phyloP scores from a whole-genome alignment of 2,888 invertebrate species.

The Polydrusus tereticollis region DNA sequence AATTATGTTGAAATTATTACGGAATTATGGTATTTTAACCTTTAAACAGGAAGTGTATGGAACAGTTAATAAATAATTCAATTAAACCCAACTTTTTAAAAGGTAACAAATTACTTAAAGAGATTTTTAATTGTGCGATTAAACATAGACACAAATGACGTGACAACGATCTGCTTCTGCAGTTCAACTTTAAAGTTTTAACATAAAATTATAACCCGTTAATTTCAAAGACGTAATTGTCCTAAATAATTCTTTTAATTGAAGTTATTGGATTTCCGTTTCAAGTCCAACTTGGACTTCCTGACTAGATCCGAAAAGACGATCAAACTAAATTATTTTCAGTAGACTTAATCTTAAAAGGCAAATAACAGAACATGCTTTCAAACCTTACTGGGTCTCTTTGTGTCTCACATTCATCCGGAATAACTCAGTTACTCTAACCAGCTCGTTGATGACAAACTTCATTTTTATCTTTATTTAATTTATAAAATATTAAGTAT shows the following conservation, averaged over 20 bases:
- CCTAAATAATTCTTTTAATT: neutral
- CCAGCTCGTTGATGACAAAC: neutral
- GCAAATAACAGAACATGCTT: neutral
- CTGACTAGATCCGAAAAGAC: neutral
- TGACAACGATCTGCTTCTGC: no score
- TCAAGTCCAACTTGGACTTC: neutral
- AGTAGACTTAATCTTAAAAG: neutral
- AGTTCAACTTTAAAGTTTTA: no score
- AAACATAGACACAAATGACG: no score
- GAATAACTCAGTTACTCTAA: neutral
- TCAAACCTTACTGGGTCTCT: neutral
- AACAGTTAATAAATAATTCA: no score
- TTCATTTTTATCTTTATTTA: neutral
- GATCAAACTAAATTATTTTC: neutral
- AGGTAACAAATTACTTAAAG: no score
- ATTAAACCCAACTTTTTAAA: no score
- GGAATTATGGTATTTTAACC: no score
- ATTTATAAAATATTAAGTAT: neutral
- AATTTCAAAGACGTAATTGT: no score
- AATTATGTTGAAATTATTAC: no score
- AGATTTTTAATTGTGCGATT: no score
- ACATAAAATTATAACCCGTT: no score
- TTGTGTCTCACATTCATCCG: constrained; percentile 2
- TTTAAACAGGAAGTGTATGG: no score
- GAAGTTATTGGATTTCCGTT: neutral